Evolutionary conservation across 1,140 invertebrate genomes (phyloP).

Genomic region (Orchesella cincta): DNA sequence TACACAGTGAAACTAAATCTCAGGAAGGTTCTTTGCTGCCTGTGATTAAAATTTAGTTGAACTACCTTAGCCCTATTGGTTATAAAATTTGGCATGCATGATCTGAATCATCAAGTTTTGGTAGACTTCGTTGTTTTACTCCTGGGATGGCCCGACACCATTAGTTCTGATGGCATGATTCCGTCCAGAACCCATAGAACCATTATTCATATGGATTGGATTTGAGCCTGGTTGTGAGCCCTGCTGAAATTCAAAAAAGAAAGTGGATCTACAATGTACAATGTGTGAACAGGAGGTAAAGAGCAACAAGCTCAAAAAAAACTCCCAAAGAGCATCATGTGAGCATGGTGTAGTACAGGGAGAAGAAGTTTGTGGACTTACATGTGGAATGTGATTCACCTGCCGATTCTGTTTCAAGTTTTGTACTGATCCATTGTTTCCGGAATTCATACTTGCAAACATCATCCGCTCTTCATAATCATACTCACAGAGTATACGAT

Average conservation of each 20-base stretch:
- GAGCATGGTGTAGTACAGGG: too few species aligned
- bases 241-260: background rate
- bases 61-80: too few species aligned
- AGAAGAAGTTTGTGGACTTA: too few species aligned
- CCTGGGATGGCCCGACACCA: background rate
- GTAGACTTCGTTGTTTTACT: background rate
- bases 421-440: constrained; percentile 31
- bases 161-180: constrained; percentile 7
- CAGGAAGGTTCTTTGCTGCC: too few species aligned
- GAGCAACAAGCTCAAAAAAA: too few species aligned
- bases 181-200: constrained; percentile 1
- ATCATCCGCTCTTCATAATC: constrained; percentile 89
- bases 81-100: constrained; percentile 18
- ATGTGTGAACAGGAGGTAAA: too few species aligned
- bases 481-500: constrained; percentile 90
- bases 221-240: background rate
- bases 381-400: constrained; percentile 33
- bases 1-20: too few species aligned
- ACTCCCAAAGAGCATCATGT: too few species aligned
- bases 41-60: too few species aligned
- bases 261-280: too few species aligned
- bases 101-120: background rate
- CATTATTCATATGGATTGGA: constrained; percentile 16
- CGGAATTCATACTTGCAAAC: constrained; percentile 68
- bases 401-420: constrained; percentile 45